phyloP scores from a whole-genome alignment of 2,113 vertebrate genomes.

The Motacilla tschutschensis region DNA sequence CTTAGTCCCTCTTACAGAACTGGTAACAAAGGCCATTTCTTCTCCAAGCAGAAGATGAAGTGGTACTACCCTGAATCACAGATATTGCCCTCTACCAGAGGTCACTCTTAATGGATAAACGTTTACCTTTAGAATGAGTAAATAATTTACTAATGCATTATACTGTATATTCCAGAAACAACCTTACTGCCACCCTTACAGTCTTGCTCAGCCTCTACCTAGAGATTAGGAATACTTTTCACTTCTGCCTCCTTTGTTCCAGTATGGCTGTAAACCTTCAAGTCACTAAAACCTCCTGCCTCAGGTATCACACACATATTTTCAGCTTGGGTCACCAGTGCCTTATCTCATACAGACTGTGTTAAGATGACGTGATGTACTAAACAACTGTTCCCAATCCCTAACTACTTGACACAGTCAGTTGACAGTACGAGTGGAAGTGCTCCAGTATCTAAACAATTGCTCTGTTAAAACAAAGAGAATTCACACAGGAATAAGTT shows the following conservation, averaged over 20 bases:
- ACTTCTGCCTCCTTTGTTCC: not conserved
- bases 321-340: not conserved
- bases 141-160: conserved; percentile 41
- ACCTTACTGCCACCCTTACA: not conserved
- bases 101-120: conserved; percentile 22
- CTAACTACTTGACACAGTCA: not conserved
- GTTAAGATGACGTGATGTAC: not conserved
- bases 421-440: not conserved
- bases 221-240: not conserved
- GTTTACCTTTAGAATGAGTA: not conserved
- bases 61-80: not conserved
- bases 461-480: not conserved
- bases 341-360: not conserved
- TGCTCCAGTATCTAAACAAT: not conserved
- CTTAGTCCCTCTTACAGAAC: not conserved
- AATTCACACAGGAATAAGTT: not conserved
- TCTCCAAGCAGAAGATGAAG: not conserved
- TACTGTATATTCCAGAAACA: not conserved
- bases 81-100: not conserved
- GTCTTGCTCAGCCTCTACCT: not conserved
- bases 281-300: not conserved
- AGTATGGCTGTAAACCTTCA: not conserved
- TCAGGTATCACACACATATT: not conserved
- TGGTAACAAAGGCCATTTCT: not conserved
- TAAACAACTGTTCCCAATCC: not conserved